These are phyloP conservation scores for Coryphaenoides rupestris DNA, from an alignment of 2,113 vertebrate species.

Conservation along the genomic window DNA sequence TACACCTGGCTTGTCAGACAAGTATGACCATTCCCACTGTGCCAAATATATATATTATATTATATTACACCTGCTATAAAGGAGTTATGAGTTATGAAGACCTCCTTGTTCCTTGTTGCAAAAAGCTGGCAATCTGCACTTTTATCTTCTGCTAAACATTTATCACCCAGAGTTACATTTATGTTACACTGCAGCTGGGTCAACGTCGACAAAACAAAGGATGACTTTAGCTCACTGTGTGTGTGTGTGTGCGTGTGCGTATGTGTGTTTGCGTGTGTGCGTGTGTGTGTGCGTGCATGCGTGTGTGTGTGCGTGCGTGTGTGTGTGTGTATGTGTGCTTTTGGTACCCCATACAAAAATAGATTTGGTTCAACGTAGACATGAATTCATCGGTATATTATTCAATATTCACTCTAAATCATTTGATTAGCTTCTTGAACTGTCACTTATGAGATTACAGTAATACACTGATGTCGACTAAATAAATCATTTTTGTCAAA, in stretches of 20 bases:
- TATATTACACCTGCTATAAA: too few species aligned
- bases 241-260: conserved; percentile 18
- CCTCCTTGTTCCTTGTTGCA: background rate
- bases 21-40: too few species aligned
- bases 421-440: too few species aligned
- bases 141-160: background rate
- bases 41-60: too few species aligned
- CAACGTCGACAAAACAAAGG: background rate
- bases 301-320: background rate
- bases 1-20: too few species aligned
- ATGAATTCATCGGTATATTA: too few species aligned
- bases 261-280: conserved; percentile 14
- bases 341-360: too few species aligned
- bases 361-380: too few species aligned
- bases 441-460: too few species aligned
- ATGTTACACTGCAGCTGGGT: background rate
- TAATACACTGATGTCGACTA: background rate
- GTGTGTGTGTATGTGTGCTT: too few species aligned
- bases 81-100: too few species aligned
- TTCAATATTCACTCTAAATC: too few species aligned
- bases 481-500: background rate
- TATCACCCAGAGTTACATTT: background rate
- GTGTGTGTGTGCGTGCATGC: background rate
- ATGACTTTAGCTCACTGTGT: background rate
- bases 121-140: background rate